Conservation (phyloP, 92 coral and sea anemone species). For the Zoanthus solanderi region DNA sequence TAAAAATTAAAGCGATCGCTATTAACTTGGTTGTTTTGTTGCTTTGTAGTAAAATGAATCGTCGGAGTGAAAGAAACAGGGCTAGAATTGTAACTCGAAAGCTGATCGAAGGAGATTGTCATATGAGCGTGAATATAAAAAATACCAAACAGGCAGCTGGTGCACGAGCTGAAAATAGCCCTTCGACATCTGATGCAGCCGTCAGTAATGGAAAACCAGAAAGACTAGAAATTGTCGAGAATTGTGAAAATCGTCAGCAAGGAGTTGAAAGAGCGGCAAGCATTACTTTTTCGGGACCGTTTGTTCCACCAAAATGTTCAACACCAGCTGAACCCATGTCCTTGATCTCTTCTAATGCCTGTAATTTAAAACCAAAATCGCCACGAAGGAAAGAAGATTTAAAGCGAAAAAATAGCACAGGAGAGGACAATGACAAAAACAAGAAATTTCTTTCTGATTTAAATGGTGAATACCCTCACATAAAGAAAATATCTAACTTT, state of each 20-base stretch:
- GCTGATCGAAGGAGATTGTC: constrained; percentile 16
- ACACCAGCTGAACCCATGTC: constrained; percentile 62
- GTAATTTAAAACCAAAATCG: constrained; percentile 52
- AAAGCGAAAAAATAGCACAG: constrained; percentile 43
- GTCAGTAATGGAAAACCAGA: constrained; percentile 36
- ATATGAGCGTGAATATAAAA: constrained; percentile 5
- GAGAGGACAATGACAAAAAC: constrained; percentile 36
- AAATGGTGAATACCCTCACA: constrained; percentile 8
- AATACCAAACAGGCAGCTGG: constrained; percentile 29
- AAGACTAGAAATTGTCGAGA: constrained; percentile 5
- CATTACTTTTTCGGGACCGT: constrained; percentile 43
- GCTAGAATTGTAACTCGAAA: constrained; percentile 31
- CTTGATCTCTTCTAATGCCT: constrained; percentile 22
- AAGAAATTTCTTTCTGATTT: constrained; percentile 32
- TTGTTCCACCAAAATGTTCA: constrained; percentile 72
- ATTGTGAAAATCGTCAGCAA: constrained; percentile 30
- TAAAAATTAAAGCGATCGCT: neutral
- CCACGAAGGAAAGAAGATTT: constrained; percentile 53
- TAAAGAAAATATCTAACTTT: neutral
- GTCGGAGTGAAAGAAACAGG: constrained; percentile 41
- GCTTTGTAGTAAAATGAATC: constrained; percentile 44
- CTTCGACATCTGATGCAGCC: constrained; percentile 8
- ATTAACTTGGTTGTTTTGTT: neutral
- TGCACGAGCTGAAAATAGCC: constrained; percentile 1
- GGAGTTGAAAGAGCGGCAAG: neutral